These are phyloP conservation scores for Stenoptilia bipunctidactyla DNA, from an alignment of 2,888 invertebrate species.

Conservation along the genomic window DNA sequence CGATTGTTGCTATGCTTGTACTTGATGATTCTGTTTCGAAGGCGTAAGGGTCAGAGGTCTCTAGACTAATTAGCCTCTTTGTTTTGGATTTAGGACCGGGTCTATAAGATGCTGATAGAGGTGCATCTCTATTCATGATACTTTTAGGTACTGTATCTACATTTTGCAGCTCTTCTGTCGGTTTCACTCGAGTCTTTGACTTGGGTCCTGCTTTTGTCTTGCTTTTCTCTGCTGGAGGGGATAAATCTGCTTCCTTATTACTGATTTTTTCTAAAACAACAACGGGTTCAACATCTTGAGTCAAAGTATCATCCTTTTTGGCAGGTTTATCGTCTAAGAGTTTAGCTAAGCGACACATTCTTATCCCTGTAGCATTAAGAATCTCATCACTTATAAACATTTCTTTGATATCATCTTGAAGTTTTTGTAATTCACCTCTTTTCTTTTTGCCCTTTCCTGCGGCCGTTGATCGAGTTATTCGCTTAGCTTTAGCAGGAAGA, in stretches of 20 bases:
- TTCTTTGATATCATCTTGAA: conserved; percentile 79
- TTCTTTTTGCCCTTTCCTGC: conserved; percentile 23
- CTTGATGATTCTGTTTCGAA: conserved; percentile 45
- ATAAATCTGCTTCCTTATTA: neutral
- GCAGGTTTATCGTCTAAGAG: conserved; percentile 23
- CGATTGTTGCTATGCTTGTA: conserved; percentile 7
- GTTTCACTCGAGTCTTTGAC: conserved; percentile 25
- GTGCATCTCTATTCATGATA: conserved; percentile 10
- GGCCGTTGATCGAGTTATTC: conserved; percentile 23
- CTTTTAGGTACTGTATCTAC: conserved; percentile 4
- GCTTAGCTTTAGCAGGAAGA: conserved; percentile 17
- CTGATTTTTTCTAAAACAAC: neutral
- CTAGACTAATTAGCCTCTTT: conserved; percentile 21
- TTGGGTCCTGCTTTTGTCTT: conserved; percentile 33
- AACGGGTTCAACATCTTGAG: neutral
- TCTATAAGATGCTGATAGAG: conserved; percentile 20
- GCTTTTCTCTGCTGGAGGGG: conserved; percentile 12
- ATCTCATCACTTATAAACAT: conserved; percentile 78
- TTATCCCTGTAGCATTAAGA: conserved; percentile 71
- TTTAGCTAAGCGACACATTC: conserved; percentile 74
- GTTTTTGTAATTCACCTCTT: conserved; percentile 68
- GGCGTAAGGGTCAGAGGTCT: conserved; percentile 37
- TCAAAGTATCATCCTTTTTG: neutral
- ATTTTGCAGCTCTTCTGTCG: too few relatives aligned
- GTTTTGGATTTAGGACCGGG: conserved; percentile 48